These are phyloP conservation scores for Biston stratarius DNA, from an alignment of 2,888 invertebrate genomes.

Conservation along the genomic window DNA sequence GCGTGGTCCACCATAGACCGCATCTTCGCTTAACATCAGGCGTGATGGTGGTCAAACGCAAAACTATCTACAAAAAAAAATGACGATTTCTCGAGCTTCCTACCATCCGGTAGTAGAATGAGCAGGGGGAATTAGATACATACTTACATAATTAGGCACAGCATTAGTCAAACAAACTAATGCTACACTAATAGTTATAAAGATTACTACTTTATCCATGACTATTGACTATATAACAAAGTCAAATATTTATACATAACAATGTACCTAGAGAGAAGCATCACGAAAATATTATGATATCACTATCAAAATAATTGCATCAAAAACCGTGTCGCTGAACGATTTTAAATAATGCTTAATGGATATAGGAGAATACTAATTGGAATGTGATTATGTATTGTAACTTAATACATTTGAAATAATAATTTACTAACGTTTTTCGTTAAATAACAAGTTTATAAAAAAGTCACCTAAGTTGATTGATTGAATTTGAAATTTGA, in stretches of 20 bases:
- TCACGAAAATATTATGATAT: background rate
- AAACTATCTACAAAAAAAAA: no score
- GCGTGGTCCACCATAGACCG: no score
- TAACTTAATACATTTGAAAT: background rate
- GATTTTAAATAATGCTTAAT: background rate
- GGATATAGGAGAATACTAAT: background rate
- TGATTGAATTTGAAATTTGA: no score
- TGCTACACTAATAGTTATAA: background rate
- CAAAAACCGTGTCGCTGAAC: background rate
- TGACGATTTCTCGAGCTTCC: no score
- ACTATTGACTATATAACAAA: background rate
- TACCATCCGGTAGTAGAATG: no score
- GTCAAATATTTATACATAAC: background rate
- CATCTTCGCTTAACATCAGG: no score
- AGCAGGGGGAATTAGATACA: background rate
- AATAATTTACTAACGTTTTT: background rate
- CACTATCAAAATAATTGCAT: conserved; percentile 4
- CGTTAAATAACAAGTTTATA: background rate
- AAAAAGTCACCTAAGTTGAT: no score
- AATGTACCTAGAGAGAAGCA: background rate
- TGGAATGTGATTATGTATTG: conserved; percentile 1
- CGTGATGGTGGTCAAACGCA: no score
- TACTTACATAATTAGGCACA: conserved; percentile 17
- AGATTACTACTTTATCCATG: conserved; percentile 4
- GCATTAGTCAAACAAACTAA: conserved; percentile 1